Percentiles rank a stretch among this genome's conserved stretches.
Evolutionary conservation across 2,888 invertebrate genomes (phyloP).

Genomic region (Drosophila stalkeri): DNA sequence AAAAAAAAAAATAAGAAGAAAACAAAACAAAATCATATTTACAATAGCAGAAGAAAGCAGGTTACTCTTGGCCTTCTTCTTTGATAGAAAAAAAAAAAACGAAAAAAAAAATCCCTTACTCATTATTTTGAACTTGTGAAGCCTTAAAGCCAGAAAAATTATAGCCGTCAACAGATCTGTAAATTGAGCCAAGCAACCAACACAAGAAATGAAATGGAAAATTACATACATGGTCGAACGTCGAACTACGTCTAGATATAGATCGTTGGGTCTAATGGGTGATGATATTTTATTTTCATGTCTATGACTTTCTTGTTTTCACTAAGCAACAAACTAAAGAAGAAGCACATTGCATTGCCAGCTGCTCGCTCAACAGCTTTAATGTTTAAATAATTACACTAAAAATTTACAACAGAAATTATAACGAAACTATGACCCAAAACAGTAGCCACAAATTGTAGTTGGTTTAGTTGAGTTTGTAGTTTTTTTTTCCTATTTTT

Average conservation of each 20-base stretch:
- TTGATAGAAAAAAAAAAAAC: conserved; percentile 27
- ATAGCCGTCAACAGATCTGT: conserved; percentile 44
- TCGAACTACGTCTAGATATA: conserved; percentile 18
- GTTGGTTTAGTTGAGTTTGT: conserved; percentile 1
- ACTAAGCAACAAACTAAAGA: conserved; percentile 38
- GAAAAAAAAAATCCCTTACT: conserved; percentile 61
- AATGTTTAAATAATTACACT: conserved; percentile 79
- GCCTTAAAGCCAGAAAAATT: conserved; percentile 40
- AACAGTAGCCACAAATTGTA: conserved; percentile 34
- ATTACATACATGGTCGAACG: conserved; percentile 21
- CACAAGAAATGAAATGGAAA: conserved; percentile 34
- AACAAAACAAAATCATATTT: conserved; percentile 6
- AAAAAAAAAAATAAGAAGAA: conserved; percentile 7
- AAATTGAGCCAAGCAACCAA: conserved; percentile 31
- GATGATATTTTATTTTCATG: conserved; percentile 73
- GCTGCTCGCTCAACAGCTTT: conserved; percentile 63
- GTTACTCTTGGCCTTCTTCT: conserved; percentile 51
- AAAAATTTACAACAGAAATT: conserved; percentile 55
- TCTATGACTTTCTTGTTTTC: conserved; percentile 72
- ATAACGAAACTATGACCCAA: conserved; percentile 54
- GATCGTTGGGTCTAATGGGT: conserved; percentile 29
- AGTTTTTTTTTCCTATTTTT: background rate
- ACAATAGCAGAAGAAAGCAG: conserved; percentile 59
- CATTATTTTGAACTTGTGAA: conserved; percentile 55
- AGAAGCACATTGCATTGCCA: conserved; percentile 32